These are phyloP conservation scores for Osmerus eperlanus DNA, from an alignment of 2,113 vertebrate genomes.

Conservation along the genomic window DNA sequence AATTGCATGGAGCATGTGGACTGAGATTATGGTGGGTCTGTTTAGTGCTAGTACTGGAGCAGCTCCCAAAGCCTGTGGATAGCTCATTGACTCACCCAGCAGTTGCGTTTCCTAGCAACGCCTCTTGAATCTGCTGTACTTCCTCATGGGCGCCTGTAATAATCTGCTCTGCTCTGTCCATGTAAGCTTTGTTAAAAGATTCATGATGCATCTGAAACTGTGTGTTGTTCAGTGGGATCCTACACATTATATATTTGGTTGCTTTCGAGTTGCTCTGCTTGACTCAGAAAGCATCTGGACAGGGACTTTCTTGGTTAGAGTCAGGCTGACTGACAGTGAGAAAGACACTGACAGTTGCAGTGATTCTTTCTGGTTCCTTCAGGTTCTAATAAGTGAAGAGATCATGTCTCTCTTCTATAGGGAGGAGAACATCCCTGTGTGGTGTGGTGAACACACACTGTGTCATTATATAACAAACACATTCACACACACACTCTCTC, in stretches of 20 bases:
- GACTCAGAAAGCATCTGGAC: too few species aligned
- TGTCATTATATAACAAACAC: too few species aligned
- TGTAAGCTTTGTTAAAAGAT: constrained; percentile 70
- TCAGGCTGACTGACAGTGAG: too few species aligned
- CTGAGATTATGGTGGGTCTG: constrained; percentile 58
- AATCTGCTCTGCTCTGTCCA: constrained; percentile 61
- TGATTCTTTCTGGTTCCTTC: too few species aligned
- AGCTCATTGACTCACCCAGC: constrained; percentile 64
- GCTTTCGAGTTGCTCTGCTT: too few species aligned
- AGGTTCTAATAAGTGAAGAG: too few species aligned
- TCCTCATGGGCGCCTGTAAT: constrained; percentile 69
- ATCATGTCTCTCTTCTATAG: too few species aligned
- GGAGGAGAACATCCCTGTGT: too few species aligned
- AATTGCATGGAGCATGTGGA: constrained; percentile 69
- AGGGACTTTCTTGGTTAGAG: too few species aligned
- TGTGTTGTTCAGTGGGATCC: constrained; percentile 7
- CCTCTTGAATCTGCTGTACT: constrained; percentile 64
- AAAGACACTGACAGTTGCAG: too few species aligned
- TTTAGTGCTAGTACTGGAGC: constrained; percentile 49
- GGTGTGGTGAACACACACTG: too few species aligned
- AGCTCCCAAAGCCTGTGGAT: constrained; percentile 58
- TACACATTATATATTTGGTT: constrained; percentile 12
- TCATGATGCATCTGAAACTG: constrained; percentile 56
- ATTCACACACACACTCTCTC: too few species aligned
- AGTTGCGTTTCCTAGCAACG: constrained; percentile 74